These are phyloP conservation scores for Berghia stephanieae DNA, from an alignment of 1,140 invertebrate species.

Conservation along the genomic window DNA sequence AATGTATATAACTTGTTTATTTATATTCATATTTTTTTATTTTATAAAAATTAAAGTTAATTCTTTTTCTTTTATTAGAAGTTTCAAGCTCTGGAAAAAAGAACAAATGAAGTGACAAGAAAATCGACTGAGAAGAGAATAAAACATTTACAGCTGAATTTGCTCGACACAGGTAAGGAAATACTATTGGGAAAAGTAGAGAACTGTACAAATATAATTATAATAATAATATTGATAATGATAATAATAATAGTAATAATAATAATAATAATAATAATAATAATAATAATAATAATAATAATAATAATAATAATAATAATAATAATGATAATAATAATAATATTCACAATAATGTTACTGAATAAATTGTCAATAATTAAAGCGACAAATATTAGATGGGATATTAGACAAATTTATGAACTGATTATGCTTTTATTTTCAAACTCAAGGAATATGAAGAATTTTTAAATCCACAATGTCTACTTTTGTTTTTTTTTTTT, in stretches of 20 bases:
- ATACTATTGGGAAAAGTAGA: neutral
- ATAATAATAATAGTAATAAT: neutral
- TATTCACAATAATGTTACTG: neutral
- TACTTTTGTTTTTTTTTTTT: neutral
- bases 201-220: neutral
- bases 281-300: neutral
- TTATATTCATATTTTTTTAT: too few relatives aligned
- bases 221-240: too few relatives aligned
- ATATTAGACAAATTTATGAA: too few relatives aligned
- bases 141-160: conserved; percentile 47
- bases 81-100: conserved; percentile 53
- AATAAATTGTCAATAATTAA: too few relatives aligned
- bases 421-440: too few relatives aligned
- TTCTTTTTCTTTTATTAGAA: conserved; percentile 42
- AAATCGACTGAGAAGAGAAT: conserved; percentile 54
- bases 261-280: neutral
- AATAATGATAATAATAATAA: neutral
- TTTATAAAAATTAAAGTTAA: neutral
- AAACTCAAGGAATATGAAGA: too few relatives aligned
- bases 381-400: too few relatives aligned
- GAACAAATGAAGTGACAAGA: conserved; percentile 51
- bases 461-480: too few relatives aligned
- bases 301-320: neutral
- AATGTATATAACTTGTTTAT: too few relatives aligned
- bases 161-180: conserved; percentile 48